Base-by-base conservation (phyloP, 2,888 invertebrate genomes). In the Eupithecia abbreviata region DNA sequence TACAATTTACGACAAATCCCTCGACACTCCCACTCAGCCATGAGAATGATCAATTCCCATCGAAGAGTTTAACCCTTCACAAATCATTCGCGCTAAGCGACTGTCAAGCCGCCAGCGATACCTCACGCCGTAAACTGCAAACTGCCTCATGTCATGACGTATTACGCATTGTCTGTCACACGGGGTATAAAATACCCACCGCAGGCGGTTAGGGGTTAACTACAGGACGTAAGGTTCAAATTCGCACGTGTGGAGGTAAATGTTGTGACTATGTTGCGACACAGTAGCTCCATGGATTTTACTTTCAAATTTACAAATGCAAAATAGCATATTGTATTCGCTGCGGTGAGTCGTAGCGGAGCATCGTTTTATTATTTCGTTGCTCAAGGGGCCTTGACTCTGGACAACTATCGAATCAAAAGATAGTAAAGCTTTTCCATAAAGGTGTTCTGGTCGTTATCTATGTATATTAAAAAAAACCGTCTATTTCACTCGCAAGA, bases 311-410 rank as follows among this genome's bases (percentile, higher is more conserved):
- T 90, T 88, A 88, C 90, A 91, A 89, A 91, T 89, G 90, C 88
- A 89, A 90, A 93, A 94, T 92, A 90, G 93, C 90, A 90, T 90
- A 94, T 94, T 94, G 94, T 93, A 87, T 91, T 91, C 88, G 85
- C 80, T 84, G 86, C 83, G 87, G 89, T 85, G 84, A 87, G 85
- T 85, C 86, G 84, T 86, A 86, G 84, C 83, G 67, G 12, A 83
- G 85, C 81, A 84, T 81, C 85, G 55, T 88, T 92, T 90, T 92
- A 91, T 92, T 91, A 90, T 91, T 89, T 87, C 85, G 89, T 86
- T 85, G 55, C 55, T 18, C 55, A 58, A 58, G 85, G n/a, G 43
- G 67, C 67, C 67, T n/a, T n/a, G 67, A 67, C 67, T 67, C 2
- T 2, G 15, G 67, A 66, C 2, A 15, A 42, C 13, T 66, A n/a